Conservation (phyloP, 2,888 invertebrate genomes). For the Chloroclysta siterata region DNA sequence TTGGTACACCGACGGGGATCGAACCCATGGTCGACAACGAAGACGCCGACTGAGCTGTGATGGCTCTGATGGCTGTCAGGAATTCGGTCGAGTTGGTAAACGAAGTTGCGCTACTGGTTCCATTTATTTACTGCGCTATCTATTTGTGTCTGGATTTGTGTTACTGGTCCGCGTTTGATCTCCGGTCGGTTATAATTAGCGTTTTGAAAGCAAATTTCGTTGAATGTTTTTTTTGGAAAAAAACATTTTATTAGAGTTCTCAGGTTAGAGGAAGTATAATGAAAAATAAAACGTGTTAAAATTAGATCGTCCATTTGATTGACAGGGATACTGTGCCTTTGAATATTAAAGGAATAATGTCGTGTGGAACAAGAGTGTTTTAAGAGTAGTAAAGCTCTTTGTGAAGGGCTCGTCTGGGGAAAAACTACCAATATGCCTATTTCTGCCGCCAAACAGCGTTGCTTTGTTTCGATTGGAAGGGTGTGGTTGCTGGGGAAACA, state of each 20-base stretch:
- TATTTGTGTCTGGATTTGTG: conserved; percentile 39
- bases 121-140: conserved; percentile 10
- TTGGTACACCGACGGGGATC: no score
- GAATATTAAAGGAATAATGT: no score
- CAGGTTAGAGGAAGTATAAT: conserved; percentile 17
- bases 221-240: conserved; percentile 18
- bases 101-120: conserved; percentile 12
- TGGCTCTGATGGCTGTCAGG: no score
- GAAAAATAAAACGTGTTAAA: background rate
- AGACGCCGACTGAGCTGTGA: no score
- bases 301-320: background rate
- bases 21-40: no score
- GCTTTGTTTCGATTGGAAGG: no score
- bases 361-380: no score
- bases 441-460: no score
- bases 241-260: conserved; percentile 1
- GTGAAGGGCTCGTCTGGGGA: no score
- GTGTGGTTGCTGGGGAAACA: no score
- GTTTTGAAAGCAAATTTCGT: conserved; percentile 38
- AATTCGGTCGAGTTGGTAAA: background rate
- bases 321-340: background rate
- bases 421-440: no score
- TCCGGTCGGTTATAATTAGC: conserved; percentile 38
- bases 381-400: no score
- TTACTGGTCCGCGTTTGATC: conserved; percentile 44